Conservation (phyloP, 1,140 invertebrate species). For the Saccostrea glomerata region DNA sequence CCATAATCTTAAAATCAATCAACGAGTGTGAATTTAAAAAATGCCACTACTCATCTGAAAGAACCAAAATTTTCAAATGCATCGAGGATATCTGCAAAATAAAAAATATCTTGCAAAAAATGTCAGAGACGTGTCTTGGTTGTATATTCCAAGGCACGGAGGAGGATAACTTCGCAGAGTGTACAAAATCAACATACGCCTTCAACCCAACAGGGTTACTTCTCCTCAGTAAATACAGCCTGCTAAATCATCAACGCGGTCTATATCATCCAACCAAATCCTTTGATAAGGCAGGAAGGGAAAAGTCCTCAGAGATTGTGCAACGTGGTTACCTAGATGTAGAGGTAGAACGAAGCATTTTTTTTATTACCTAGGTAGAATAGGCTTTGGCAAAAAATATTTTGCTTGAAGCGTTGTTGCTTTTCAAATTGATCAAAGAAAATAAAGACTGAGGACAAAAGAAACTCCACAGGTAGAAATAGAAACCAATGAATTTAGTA, state of each 20-base stretch:
- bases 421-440: no score
- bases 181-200: not conserved
- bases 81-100: constrained; percentile 17
- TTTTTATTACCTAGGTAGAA: not conserved
- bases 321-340: constrained; percentile 23
- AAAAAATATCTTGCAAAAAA: not conserved
- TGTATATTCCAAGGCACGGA: constrained; percentile 30
- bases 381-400: no score
- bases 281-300: not conserved
- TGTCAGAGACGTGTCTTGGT: constrained; percentile 29
- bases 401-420: no score
- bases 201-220: constrained; percentile 25
- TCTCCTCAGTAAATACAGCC: not conserved
- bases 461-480: no score
- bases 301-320: not conserved
- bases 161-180: not conserved
- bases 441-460: no score
- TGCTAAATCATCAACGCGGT: not conserved
- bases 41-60: not conserved
- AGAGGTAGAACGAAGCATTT: not conserved
- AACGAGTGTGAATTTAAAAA: not conserved
- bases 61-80: constrained; percentile 29
- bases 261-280: not conserved
- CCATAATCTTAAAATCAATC: not conserved
- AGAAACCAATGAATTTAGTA: no score